Base-by-base conservation (phyloP, 2,888 invertebrate genomes). In the Oligia latruncula region DNA sequence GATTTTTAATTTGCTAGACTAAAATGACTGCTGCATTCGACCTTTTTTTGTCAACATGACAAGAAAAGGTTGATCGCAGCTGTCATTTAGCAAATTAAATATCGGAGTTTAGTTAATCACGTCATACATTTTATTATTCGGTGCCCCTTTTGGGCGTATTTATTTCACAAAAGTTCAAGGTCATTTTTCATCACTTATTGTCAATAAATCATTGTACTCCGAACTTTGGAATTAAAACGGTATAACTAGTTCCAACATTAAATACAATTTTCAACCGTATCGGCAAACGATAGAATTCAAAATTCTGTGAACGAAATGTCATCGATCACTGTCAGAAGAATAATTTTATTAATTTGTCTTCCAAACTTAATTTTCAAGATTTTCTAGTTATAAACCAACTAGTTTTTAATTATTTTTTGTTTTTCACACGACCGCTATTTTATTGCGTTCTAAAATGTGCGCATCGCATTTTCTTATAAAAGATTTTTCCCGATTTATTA, bases 91-190 rank as follows among this genome's bases (percentile, higher is more conserved):
- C 58, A 11, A 58, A 58, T 58, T 58, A n/a, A 58, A 58, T 58
- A n/a, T 58, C 58, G 11, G 58, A 60, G 4, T 60, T 60, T 60
- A 66, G 49, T 17, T 62, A 4, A 64, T 1, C 13, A 58, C 35
- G 55, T 71, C 46, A 70, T 71, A 73, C 11, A 71, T 80, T 76
- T 79, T 70, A 70, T 66, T 80, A 78, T 64, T 52, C 40, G 72
- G 78, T 64, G 83, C 81, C 84, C 68, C 71, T 74, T 75, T 66
- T 79, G 49, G 67, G 68, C 74, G 52, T 81, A 40, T 62, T 67
- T 58, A 78, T 71, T 81, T 82, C 81, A 80, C 78, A 84, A 84
- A 88, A 85, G 85, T 85, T 89, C 85, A 89, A 84, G 88, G 89
- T 67, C 76, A 81, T 73, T 55, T 80, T 71, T 72, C 71, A 76